phyloP scores from a whole-genome alignment of 2,797 vertebrate species.

The Glossophaga mutica region DNA sequence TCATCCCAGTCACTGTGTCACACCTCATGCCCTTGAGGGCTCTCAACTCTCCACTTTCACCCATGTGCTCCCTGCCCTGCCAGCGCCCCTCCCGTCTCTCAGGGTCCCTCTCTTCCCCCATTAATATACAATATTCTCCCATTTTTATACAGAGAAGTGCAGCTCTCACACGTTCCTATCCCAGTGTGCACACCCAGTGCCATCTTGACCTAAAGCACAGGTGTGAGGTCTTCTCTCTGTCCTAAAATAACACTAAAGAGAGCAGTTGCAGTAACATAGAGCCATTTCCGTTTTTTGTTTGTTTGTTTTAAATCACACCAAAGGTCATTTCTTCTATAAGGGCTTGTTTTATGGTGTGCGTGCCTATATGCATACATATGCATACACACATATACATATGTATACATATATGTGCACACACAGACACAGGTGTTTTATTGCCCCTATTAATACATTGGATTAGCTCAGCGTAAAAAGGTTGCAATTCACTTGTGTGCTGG shows the following conservation, averaged over 20 bases:
- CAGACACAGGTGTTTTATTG: not conserved
- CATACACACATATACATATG: not conserved
- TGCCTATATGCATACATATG: not conserved
- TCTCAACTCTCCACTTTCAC: not conserved
- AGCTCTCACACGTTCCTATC: not conserved
- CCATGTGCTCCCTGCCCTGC: not conserved
- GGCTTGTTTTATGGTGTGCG: not conserved
- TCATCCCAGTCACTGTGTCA: not conserved
- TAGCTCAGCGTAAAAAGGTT: not conserved
- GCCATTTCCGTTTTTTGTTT: not conserved
- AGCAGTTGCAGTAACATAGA: not conserved
- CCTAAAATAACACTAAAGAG: not conserved
- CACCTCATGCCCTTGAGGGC: not conserved
- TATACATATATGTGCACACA: not conserved
- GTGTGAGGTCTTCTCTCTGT: not conserved
- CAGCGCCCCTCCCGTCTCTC: not conserved
- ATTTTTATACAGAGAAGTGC: not conserved
- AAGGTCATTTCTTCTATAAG: not conserved
- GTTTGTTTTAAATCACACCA: not conserved
- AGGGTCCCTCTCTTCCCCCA: not conserved
- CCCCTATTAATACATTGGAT: not conserved
- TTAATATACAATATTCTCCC: not conserved
- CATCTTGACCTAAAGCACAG: not conserved
- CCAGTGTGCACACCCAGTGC: not conserved
- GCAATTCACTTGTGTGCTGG: not conserved